Percentiles rank a stretch among this genome's conserved stretches.
Conservation (phyloP, 2,113 vertebrate species). For the Eublepharis macularius region DNA sequence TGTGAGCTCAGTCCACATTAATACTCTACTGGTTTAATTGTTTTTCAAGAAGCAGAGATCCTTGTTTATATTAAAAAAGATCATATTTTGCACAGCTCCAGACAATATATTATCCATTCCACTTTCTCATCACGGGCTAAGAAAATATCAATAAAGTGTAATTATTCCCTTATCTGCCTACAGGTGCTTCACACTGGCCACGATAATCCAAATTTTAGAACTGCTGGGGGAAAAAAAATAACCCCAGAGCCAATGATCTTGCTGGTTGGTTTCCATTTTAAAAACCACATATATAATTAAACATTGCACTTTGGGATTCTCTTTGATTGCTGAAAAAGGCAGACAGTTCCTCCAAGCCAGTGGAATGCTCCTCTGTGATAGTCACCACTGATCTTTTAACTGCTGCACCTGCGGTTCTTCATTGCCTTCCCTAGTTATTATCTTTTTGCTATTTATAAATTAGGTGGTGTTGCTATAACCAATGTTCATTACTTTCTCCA, state of each 20-base stretch:
- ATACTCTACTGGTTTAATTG: conserved; percentile 29
- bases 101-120: conserved; percentile 27
- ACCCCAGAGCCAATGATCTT: conserved; percentile 22
- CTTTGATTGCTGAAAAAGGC: conserved; percentile 15
- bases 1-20: neutral
- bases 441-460: conserved; percentile 56
- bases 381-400: conserved; percentile 46
- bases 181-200: conserved; percentile 32
- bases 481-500: conserved; percentile 47
- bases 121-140: conserved; percentile 36
- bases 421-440: conserved; percentile 37
- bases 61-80: conserved; percentile 43
- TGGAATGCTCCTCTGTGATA: conserved; percentile 27
- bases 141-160: conserved; percentile 30
- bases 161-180: conserved; percentile 39
- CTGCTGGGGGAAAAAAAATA: neutral
- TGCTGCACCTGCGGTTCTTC: conserved; percentile 55
- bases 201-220: conserved; percentile 30
- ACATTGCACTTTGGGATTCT: conserved; percentile 41
- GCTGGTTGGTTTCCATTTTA: conserved; percentile 30
- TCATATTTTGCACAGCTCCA: conserved; percentile 45
- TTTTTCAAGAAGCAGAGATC: conserved; percentile 47
- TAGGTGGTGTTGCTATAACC: conserved; percentile 43
- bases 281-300: conserved; percentile 39
- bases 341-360: neutral